These are phyloP conservation scores for Formicarius rufipectus DNA, from an alignment of 2,113 vertebrate genomes.

Conservation along the genomic window DNA sequence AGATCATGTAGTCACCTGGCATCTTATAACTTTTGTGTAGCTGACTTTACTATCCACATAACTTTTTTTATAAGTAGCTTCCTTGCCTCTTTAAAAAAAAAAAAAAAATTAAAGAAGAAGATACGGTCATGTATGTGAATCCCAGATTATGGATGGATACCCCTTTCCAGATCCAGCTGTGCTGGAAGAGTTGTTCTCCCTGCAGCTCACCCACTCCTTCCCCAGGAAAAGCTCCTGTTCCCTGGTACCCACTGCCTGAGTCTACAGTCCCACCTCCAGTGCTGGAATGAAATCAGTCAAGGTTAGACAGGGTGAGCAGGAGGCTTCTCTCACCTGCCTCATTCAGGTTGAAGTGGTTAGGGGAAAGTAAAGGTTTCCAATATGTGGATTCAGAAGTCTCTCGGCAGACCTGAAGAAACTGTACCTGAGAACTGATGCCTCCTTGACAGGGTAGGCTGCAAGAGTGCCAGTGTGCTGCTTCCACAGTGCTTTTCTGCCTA, in stretches of 20 bases:
- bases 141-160: neutral
- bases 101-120: neutral
- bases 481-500: neutral
- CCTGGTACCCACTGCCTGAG: neutral
- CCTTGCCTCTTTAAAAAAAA: neutral
- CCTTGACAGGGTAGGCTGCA: neutral
- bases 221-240: neutral
- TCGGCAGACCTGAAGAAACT: neutral
- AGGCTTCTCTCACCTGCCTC: neutral
- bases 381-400: neutral
- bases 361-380: neutral
- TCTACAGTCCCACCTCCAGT: neutral
- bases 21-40: neutral
- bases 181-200: neutral
- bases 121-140: neutral
- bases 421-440: neutral
- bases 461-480: fast-evolving
- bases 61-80: neutral
- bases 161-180: neutral
- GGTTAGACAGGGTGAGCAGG: neutral
- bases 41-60: neutral
- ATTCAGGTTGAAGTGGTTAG: neutral
- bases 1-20: neutral
- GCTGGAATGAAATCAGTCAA: fast-evolving
- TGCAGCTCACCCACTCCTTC: neutral